phyloP scores from a whole-genome alignment of 2,888 invertebrate genomes.

The Allophyes oxyacanthae region DNA sequence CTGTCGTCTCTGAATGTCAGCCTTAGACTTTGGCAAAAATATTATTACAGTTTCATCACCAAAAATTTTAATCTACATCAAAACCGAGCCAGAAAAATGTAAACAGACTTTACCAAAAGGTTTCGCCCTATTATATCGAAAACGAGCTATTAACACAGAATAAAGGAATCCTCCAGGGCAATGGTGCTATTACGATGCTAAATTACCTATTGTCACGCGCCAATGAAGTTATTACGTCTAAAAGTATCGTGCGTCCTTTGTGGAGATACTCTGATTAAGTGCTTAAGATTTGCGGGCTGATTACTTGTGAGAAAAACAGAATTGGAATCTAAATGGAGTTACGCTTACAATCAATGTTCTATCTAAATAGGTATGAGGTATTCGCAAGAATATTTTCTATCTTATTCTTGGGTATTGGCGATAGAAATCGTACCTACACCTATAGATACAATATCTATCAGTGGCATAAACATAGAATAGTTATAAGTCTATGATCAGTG shows the following conservation, averaged over 20 bases:
- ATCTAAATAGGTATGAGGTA: too few relatives aligned
- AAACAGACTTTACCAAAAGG: conserved; percentile 38
- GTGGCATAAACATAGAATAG: too few relatives aligned
- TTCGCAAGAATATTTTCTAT: too few relatives aligned
- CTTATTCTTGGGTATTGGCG: too few relatives aligned
- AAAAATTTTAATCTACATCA: too few relatives aligned
- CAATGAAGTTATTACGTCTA: conserved; percentile 54
- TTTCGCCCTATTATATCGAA: conserved; percentile 48
- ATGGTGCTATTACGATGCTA: conserved; percentile 55
- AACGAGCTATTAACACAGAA: conserved; percentile 58
- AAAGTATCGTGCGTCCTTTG: conserved; percentile 46
- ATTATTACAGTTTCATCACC: too few relatives aligned
- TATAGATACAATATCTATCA: too few relatives aligned
- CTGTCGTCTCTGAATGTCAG: too few relatives aligned
- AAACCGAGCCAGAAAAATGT: conserved; percentile 34
- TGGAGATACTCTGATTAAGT: conserved; percentile 40
- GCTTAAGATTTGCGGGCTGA: conserved; percentile 27
- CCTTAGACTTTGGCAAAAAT: too few relatives aligned
- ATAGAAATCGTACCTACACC: too few relatives aligned
- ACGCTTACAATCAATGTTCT: too few relatives aligned
- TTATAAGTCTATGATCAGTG: too few relatives aligned
- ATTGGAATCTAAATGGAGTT: background rate
- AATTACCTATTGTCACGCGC: conserved; percentile 57
- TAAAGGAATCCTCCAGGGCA: conserved; percentile 56
- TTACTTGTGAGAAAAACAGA: background rate